Evolutionary conservation across 2,888 invertebrate genomes (phyloP), one percentile per base, ranked within the genome.

Genomic region (Caenorhabditis sp.): DNA sequence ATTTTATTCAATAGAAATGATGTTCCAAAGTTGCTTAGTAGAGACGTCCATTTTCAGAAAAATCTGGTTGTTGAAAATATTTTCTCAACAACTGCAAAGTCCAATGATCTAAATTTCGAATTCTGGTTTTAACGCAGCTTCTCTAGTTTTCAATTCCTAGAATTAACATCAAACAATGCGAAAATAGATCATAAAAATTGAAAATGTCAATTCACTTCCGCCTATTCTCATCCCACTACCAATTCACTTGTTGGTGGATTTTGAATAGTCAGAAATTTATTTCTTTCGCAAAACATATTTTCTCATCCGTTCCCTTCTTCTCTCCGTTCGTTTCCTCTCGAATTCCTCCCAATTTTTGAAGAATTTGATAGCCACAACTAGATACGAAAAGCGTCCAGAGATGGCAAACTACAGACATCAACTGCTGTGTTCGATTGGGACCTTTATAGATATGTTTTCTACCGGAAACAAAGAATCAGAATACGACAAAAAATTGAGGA

Each of bases 341-440:
- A 26, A 54, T 26, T 31, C 10, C 38, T 38, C 8, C 19, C 38
- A 4, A 38, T 38, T 38, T 59, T 59, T 19, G 59, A 38, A 59
- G 61, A 61, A 61, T 61, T 24, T 44, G 41, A 61, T 61, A 61
- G 61, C 61, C n/a, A 61, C 61, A 61, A 61, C 41, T 44, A 61
- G 44, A 61, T 16, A 61, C 19, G 59, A 59, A 59, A 38, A 47
- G 47, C 28, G 38, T 59, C 19, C 31, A 31, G n/a, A 38, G 12
- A 38, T 22, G 59, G 26, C 38, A 38, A 31, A 38, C 22, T 59
- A 6, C 22, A 26, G 56, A 28, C 56, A 26, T 56, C 56, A 56
- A 56, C 56, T 56, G 16, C 28, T 28, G 26, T 38, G 38, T 38
- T 19, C 5, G 19, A 47, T n/a, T 5, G 47, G 19, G 3, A 12